Conservation (phyloP, 2,888 invertebrate species). For the Apotomis betuletana region DNA sequence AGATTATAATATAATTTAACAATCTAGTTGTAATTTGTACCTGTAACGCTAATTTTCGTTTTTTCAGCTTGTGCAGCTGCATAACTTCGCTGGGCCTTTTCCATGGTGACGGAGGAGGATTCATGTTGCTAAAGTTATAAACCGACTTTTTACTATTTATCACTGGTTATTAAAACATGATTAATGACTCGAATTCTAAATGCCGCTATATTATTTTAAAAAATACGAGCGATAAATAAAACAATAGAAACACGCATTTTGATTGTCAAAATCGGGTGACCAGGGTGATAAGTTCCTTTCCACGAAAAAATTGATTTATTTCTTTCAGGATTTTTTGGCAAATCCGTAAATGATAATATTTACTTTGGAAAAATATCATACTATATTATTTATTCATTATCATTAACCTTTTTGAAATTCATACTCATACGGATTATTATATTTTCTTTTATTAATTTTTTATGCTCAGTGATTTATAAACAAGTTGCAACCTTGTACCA, state of each 20-base stretch:
- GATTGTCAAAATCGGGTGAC: constrained; percentile 18
- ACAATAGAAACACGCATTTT: constrained; percentile 32
- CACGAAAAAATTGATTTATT: neutral
- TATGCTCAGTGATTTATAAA: no score
- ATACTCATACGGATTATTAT: no score
- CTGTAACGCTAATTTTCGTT: constrained; percentile 90
- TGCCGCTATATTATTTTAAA: constrained; percentile 3
- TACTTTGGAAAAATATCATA: no score
- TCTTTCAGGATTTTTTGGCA: neutral
- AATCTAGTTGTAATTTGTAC: constrained; percentile 72
- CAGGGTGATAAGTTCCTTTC: neutral
- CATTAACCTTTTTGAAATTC: no score
- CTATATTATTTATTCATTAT: no score
- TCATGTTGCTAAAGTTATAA: constrained; percentile 46
- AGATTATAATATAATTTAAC: neutral
- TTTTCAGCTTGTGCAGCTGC: constrained; percentile 89
- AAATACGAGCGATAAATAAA: constrained; percentile 22
- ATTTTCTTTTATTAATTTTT: no score
- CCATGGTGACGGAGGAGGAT: constrained; percentile 83
- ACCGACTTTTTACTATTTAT: neutral
- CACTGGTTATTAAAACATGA: constrained; percentile 15
- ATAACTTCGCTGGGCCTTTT: constrained; percentile 86
- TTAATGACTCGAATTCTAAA: constrained; percentile 10
- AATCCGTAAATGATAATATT: no score
- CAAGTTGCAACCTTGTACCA: no score